phyloP scores from a whole-genome alignment of 2,888 invertebrate genomes.

The Sarcophaga carnaria region DNA sequence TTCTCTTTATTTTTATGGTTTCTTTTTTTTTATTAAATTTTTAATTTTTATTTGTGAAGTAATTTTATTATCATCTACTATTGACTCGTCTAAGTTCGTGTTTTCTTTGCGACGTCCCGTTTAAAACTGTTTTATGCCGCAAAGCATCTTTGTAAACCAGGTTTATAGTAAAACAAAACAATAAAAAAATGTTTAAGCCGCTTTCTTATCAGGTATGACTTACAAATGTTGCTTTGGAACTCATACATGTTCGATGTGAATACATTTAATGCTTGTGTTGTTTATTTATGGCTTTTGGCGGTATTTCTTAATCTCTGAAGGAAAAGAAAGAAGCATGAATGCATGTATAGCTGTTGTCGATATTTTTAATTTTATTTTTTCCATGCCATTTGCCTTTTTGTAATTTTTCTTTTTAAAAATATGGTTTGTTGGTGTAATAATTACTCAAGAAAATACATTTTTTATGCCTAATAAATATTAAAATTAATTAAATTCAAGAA shows the following conservation, averaged over 20 bases:
- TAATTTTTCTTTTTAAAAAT: neutral
- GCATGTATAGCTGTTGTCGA: conserved; percentile 18
- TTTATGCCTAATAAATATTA: no score
- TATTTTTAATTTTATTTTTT: conserved; percentile 27
- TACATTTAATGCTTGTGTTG: conserved; percentile 4
- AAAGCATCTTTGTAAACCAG: conserved; percentile 56
- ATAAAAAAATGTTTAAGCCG: neutral
- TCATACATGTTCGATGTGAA: conserved; percentile 46
- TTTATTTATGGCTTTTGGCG: conserved; percentile 62
- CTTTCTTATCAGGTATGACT: neutral
- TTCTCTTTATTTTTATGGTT: neutral
- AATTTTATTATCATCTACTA: neutral
- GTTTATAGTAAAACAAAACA: conserved; percentile 29
- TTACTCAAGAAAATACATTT: no score
- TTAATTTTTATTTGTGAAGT: conserved; percentile 4
- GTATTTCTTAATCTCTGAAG: conserved; percentile 56
- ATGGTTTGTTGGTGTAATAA: neutral
- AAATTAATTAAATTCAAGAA: no score
- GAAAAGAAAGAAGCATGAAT: neutral
- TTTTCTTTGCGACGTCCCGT: conserved; percentile 60
- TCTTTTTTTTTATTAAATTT: conserved; percentile 4
- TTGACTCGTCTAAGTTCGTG: conserved; percentile 39
- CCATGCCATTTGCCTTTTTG: neutral
- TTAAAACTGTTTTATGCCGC: conserved; percentile 57
- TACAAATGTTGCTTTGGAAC: conserved; percentile 6